A percentile compares a stretch with the other conserved stretches of the same genome.
These are phyloP conservation scores for Enteromius treurensis DNA, from an alignment of 2,797 vertebrate genomes.

Conservation along the genomic window DNA sequence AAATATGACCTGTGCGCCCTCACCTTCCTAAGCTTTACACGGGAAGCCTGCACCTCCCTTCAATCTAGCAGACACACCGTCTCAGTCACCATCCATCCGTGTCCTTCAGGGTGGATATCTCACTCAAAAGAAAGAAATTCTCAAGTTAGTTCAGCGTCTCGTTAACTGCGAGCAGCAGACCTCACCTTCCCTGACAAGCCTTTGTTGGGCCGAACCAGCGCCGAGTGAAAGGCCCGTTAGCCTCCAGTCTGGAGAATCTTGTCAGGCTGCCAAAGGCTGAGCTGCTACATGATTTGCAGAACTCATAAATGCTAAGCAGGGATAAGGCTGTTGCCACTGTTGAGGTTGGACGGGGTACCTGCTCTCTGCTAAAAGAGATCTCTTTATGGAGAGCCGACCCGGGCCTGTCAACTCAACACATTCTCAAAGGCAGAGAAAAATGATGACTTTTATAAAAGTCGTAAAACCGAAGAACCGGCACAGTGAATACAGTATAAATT, in stretches of 20 bases:
- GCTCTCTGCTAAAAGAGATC: conserved; percentile 54
- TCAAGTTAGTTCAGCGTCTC: conserved; percentile 47
- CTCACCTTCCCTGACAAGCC: conserved; percentile 53
- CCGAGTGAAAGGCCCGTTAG: conserved; percentile 63
- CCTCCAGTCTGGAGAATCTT: conserved; percentile 59
- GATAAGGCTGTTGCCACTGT: conserved; percentile 54
- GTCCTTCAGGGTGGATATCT: conserved; percentile 42
- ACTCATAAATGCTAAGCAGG: conserved; percentile 65
- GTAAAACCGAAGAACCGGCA: conserved; percentile 39
- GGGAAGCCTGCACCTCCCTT: background rate
- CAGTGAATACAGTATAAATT: conserved; percentile 47
- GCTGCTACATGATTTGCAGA: conserved; percentile 62
- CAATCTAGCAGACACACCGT: conserved; percentile 10
- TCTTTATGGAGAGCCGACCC: conserved; percentile 47
- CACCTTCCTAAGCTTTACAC: background rate
- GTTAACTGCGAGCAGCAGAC: conserved; percentile 53
- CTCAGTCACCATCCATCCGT: conserved; percentile 21
- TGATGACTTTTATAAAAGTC: conserved; percentile 57
- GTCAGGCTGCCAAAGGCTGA: conserved; percentile 62
- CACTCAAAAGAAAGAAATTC: conserved; percentile 41
- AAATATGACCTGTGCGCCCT: background rate
- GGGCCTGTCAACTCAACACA: conserved; percentile 52
- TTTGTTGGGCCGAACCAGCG: conserved; percentile 57
- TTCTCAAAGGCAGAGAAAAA: conserved; percentile 53
- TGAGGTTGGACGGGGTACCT: conserved; percentile 55